These are phyloP conservation scores for Anguilla pacifica DNA, from an alignment of 2,797 vertebrate species.

Conservation along the genomic window DNA sequence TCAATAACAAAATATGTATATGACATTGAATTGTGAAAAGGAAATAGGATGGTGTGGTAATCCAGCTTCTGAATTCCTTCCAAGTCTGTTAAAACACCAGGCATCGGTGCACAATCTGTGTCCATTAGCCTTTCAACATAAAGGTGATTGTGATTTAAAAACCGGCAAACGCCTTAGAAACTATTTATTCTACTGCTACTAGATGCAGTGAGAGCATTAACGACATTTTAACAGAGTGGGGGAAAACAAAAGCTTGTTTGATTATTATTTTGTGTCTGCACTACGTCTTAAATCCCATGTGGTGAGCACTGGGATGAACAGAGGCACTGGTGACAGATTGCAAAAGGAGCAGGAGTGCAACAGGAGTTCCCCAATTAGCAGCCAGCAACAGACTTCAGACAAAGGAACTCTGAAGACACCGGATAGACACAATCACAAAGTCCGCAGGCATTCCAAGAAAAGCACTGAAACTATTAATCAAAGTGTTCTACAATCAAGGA, in stretches of 20 bases:
- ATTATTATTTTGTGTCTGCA: slow-evolving; percentile 45
- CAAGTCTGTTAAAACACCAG: slow-evolving; percentile 34
- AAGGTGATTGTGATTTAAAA: slow-evolving; percentile 51
- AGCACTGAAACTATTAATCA: slow-evolving; percentile 40
- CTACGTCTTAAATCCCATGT: slow-evolving; percentile 40
- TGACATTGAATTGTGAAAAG: neutral
- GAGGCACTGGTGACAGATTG: slow-evolving; percentile 43
- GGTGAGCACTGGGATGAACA: slow-evolving; percentile 55
- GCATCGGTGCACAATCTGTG: slow-evolving; percentile 46
- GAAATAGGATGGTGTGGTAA: slow-evolving; percentile 1
- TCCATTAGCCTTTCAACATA: slow-evolving; percentile 58
- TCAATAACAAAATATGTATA: neutral
- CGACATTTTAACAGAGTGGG: slow-evolving; percentile 47
- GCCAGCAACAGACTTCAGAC: slow-evolving; percentile 37
- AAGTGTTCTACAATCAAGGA: slow-evolving; percentile 48
- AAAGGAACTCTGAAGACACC: slow-evolving; percentile 18
- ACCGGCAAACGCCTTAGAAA: slow-evolving; percentile 52
- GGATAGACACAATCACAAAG: slow-evolving; percentile 30
- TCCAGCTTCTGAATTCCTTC: slow-evolving; percentile 26
- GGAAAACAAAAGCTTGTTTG: slow-evolving; percentile 59
- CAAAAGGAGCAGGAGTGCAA: slow-evolving; percentile 16
- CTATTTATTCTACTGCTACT: slow-evolving; percentile 44
- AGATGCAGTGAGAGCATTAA: slow-evolving; percentile 47
- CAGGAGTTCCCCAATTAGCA: slow-evolving; percentile 26
- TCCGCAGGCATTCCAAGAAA: slow-evolving; percentile 44